Evolutionary conservation across 2,797 vertebrate genomes (phyloP).

Genomic region (Merluccius polli): DNA sequence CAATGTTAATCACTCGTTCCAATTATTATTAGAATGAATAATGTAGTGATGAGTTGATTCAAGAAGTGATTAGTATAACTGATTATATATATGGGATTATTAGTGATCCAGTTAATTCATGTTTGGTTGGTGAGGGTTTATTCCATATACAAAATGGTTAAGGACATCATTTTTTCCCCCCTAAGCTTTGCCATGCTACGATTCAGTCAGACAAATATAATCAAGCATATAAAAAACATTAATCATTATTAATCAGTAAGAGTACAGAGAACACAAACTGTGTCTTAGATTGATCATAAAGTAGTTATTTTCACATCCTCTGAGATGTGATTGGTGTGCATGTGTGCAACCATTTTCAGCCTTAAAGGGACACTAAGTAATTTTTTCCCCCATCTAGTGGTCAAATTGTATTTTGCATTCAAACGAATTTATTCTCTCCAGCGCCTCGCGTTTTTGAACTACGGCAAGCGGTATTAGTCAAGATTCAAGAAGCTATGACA

Average conservation of each 20-base stretch:
- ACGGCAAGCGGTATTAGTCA: too few relatives aligned
- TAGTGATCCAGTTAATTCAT: neutral
- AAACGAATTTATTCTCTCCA: too few relatives aligned
- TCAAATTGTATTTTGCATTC: too few relatives aligned
- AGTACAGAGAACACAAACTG: neutral
- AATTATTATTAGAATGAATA: neutral
- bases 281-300: neutral
- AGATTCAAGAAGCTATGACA: too few relatives aligned
- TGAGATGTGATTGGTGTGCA: too few relatives aligned
- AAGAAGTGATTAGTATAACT: neutral
- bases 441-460: too few relatives aligned
- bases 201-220: neutral
- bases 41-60: neutral
- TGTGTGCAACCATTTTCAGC: neutral
- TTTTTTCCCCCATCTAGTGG: too few relatives aligned
- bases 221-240: neutral
- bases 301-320: neutral
- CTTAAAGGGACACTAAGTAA: too few relatives aligned
- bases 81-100: neutral
- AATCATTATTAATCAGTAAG: neutral
- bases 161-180: constrained; percentile 3
- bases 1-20: constrained; percentile 7
- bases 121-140: neutral
- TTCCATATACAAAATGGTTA: neutral
- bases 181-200: neutral